Base-by-base conservation (phyloP, 2,888 invertebrate species). In the Lasioglossum villosulum region DNA sequence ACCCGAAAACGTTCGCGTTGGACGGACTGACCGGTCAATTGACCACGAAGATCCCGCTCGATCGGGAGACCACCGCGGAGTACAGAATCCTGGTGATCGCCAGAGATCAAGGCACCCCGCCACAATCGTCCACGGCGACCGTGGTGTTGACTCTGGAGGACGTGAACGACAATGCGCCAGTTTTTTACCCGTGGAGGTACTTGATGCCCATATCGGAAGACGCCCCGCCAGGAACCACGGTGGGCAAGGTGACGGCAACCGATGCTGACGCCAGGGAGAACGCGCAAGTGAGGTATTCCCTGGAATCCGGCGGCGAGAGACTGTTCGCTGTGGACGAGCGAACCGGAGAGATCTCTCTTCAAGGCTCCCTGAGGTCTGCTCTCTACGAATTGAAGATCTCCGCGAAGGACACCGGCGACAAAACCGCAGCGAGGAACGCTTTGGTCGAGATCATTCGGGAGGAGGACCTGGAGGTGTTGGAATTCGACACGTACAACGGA, bases 251-350 rank as follows among this genome's bases (percentile, higher is more conserved):
- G 34, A 96, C 96, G 79, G 99, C 99, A 3, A 96, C 96, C 80
- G 99, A 99, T 96, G 96, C 96, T 86, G 99, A 99, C 95, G 97
- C 97, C 92, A 98, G 97, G n/a, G 97, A 98, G 93, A 98, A 99
- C 96, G 98, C 98, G 59, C 96, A 97, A 94, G 96, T 98, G 71
- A 97, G 97, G 83, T 98, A 97, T 94, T 96, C 96, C 90, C 95
- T 99, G 84, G 98, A 98, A 95, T 97, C 96, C 92, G 98, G 97
- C 42, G 97, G 97, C 82, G 98, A 97, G 90, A 97, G 97, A 66
- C 96, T 97, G 87, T 99, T 99, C 95, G 96, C 96, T 23, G 96
- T 99, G 39, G 98, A 98, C 93, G 96, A 97, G 78, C 96, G 96
- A 94, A 97, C 97, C 30, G 99, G 99, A 14, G 96, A 97, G 86